Evolutionary conservation across 2,797 vertebrate genomes (phyloP).

Genomic region (Malurus splendens): DNA sequence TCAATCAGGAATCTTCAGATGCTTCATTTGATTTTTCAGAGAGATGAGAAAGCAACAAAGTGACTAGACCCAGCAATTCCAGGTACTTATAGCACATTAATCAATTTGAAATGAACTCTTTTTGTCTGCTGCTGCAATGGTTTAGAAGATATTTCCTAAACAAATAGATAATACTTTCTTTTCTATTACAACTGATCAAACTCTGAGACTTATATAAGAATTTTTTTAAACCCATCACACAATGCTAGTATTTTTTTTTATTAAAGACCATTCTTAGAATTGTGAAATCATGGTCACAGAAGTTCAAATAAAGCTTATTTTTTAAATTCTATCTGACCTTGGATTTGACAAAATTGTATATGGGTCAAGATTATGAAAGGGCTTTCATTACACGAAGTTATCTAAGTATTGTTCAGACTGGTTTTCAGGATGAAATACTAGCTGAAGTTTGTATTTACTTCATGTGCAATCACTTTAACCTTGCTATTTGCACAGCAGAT

Average conservation of each 20-base stretch:
- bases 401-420: constrained; percentile 68
- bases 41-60: constrained; percentile 68
- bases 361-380: constrained; percentile 63
- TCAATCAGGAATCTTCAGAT: constrained; percentile 66
- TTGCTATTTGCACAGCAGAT: constrained; percentile 74
- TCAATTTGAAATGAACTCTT: constrained; percentile 66
- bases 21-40: constrained; percentile 68
- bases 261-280: constrained; percentile 51
- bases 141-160: constrained; percentile 64
- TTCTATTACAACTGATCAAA: constrained; percentile 63
- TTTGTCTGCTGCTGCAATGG: constrained; percentile 62
- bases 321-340: constrained; percentile 71
- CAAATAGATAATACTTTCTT: constrained; percentile 56
- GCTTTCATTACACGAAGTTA: constrained; percentile 72
- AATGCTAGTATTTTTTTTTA: constrained; percentile 39
- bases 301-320: constrained; percentile 47
- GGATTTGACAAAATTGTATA: constrained; percentile 70
- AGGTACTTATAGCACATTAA: constrained; percentile 65
- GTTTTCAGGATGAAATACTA: constrained; percentile 76
- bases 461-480: constrained; percentile 71
- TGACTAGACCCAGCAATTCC: constrained; percentile 63
- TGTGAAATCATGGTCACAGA: constrained; percentile 42
- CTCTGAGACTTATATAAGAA: constrained; percentile 45
- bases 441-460: constrained; percentile 76
- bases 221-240: background rate